These are phyloP conservation scores for Psittacus erithacus DNA, from an alignment of 2,113 vertebrate genomes.

Conservation along the genomic window DNA sequence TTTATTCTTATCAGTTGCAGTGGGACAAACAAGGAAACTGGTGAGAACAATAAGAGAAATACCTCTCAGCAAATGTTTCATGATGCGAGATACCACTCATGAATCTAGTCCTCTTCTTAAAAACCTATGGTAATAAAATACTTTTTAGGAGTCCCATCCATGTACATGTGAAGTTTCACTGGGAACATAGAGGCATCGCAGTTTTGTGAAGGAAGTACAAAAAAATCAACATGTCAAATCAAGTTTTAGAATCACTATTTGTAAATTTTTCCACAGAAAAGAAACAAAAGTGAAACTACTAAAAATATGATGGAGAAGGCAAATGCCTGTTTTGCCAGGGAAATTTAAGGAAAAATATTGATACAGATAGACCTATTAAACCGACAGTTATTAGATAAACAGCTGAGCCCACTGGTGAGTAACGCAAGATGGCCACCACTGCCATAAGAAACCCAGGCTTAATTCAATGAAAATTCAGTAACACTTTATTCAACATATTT, in stretches of 20 bases:
- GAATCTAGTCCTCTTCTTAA: not conserved
- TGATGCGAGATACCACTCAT: not conserved
- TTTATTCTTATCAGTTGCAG: not conserved
- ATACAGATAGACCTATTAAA: not conserved
- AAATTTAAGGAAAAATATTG: not conserved
- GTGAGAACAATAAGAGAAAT: not conserved
- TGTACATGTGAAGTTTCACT: not conserved
- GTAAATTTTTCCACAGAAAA: not conserved
- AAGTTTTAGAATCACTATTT: not conserved
- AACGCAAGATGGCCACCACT: not conserved
- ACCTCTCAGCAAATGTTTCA: not conserved
- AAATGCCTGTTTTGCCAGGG: not conserved
- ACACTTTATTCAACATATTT: constrained; percentile 1
- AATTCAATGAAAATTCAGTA: not conserved
- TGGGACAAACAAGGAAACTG: not conserved
- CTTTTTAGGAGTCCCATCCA: not conserved
- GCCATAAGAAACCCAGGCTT: not conserved
- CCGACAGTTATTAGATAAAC: not conserved
- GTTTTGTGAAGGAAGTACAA: not conserved
- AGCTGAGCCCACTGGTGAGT: not conserved
- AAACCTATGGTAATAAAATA: not conserved
- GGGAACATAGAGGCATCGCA: not conserved
- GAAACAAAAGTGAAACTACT: not conserved
- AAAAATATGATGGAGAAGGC: not conserved
- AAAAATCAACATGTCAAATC: not conserved